Conservation (phyloP, 2,797 vertebrate species). For the Potorous gilbertii region DNA sequence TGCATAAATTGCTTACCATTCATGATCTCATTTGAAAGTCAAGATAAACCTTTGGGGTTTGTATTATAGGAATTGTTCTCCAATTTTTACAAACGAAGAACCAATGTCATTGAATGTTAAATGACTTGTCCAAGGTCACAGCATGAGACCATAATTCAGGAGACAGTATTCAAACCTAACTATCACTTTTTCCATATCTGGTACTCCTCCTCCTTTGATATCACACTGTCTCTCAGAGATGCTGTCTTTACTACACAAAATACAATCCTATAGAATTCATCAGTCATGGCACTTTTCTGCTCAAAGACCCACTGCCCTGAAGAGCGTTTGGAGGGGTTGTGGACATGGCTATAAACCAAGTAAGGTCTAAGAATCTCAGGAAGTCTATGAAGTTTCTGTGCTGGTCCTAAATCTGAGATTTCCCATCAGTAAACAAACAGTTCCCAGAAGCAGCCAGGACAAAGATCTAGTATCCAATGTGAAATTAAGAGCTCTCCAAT, state of each 20-base stretch:
- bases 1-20: not conserved
- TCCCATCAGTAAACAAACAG: not conserved
- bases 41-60: not conserved
- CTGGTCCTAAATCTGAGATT: not conserved
- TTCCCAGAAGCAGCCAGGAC: not conserved
- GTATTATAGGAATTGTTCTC: not conserved
- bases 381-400: not conserved
- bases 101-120: not conserved
- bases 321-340: not conserved
- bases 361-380: not conserved
- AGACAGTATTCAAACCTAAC: not conserved
- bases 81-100: not conserved
- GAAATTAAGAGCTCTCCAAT: not conserved
- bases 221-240: not conserved
- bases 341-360: not conserved
- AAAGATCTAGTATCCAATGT: not conserved
- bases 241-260: not conserved
- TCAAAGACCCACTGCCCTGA: not conserved
- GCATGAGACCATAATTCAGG: not conserved
- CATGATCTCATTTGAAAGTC: not conserved
- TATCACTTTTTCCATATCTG: not conserved
- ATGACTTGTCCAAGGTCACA: not conserved
- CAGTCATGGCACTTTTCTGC: not conserved
- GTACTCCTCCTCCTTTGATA: not conserved
- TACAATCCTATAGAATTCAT: not conserved